These are phyloP conservation scores for Rapana venosa DNA, from an alignment of 2,888 invertebrate genomes.

Conservation along the genomic window DNA sequence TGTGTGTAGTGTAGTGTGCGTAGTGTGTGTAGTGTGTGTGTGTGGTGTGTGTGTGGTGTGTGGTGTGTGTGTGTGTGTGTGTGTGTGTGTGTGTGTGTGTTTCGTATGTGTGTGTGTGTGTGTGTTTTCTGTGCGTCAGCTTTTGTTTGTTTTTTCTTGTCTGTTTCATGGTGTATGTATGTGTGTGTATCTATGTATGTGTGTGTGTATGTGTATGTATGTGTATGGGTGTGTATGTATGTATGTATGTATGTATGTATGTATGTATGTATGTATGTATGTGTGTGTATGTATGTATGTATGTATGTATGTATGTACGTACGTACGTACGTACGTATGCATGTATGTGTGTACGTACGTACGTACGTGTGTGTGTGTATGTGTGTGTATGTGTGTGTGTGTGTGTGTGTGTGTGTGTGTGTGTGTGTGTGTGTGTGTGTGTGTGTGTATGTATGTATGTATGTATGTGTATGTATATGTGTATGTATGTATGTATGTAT, in stretches of 20 bases:
- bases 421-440: conserved; percentile 19
- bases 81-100: no score
- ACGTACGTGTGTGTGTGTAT: not conserved
- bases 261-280: not conserved
- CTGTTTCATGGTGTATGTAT: no score
- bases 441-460: not conserved
- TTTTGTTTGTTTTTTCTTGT: no score
- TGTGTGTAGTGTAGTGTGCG: no score
- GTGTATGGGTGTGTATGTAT: not conserved
- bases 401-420: conserved; percentile 17
- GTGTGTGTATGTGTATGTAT: not conserved
- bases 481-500: conserved; percentile 4
- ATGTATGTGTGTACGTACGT: not conserved
- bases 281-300: not conserved
- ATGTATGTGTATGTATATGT: conserved; percentile 6
- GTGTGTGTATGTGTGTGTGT: conserved; percentile 16
- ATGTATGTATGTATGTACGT: conserved; percentile 2
- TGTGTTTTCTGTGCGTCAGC: no score
- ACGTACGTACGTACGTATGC: not conserved
- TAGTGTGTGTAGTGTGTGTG: no score
- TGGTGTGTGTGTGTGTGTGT: no score
- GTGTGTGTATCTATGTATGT: not conserved
- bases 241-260: not conserved
- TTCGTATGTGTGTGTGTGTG: no score
- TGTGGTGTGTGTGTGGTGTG: no score